A percentile compares a stretch with the other conserved stretches of the same genome.
phyloP scores from a whole-genome alignment of 1,140 invertebrate genomes.

The Drosophila neocordata region DNA sequence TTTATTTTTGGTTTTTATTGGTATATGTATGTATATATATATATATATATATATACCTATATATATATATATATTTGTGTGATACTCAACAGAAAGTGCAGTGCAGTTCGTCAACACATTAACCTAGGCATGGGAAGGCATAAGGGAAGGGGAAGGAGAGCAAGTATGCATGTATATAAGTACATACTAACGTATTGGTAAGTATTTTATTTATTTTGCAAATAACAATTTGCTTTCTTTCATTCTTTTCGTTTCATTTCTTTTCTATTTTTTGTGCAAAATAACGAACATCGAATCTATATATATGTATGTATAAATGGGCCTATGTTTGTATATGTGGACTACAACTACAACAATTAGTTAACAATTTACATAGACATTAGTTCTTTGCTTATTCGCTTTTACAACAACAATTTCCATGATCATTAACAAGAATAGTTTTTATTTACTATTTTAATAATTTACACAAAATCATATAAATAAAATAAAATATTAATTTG shows the following conservation, averaged over 20 bases:
- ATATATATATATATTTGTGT: constrained; percentile 11
- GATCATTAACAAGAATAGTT: constrained; percentile 17
- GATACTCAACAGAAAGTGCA: constrained; percentile 6
- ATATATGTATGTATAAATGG: no score
- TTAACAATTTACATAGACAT: constrained; percentile 42
- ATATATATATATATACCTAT: background rate
- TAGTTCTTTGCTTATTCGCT: constrained; percentile 17
- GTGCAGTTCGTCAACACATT: background rate
- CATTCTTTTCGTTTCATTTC: constrained; percentile 10
- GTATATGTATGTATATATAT: constrained; percentile 12
- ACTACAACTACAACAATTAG: constrained; percentile 52
- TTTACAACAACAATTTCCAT: constrained; percentile 1
- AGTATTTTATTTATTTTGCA: constrained; percentile 20
- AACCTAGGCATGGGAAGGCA: background rate
- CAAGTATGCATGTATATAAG: background rate
- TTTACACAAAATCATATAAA: background rate
- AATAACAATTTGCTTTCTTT: constrained; percentile 41
- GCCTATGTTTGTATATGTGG: constrained; percentile 5
- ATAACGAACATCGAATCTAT: constrained; percentile 9
- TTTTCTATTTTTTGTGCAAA: constrained; percentile 11
- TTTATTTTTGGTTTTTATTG: constrained; percentile 7
- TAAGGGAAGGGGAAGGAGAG: background rate
- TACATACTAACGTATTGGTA: background rate
- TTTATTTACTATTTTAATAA: constrained; percentile 18
- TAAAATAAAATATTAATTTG: constrained; percentile 23